phyloP scores from a whole-genome alignment of 2,113 vertebrate species.

The Pteropus alecto region DNA sequence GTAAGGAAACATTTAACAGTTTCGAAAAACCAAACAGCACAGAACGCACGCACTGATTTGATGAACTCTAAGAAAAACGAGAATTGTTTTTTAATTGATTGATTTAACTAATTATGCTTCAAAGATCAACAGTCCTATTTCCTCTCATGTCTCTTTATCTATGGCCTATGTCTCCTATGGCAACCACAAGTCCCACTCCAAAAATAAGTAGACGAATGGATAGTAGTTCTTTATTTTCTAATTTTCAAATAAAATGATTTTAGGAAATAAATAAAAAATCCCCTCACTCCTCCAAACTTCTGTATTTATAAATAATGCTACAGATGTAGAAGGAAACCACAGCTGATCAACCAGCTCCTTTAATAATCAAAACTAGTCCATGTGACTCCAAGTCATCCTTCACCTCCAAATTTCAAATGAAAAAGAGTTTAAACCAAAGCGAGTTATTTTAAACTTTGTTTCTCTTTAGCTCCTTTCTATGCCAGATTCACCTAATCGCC shows the following conservation, averaged over 20 bases:
- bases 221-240: background rate
- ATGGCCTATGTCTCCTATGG: background rate
- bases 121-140: background rate
- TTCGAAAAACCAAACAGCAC: background rate
- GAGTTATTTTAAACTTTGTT: conserved; percentile 17
- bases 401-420: background rate
- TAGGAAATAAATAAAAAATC: conserved; percentile 32
- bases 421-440: conserved; percentile 5
- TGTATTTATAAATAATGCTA: background rate
- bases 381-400: background rate
- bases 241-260: conserved; percentile 29
- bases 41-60: background rate
- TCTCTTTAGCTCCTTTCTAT: background rate
- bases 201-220: background rate
- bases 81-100: background rate
- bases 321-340: background rate
- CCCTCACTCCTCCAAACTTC: background rate
- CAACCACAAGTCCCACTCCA: background rate
- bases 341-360: background rate
- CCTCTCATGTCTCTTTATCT: background rate
- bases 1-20: background rate
- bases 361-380: background rate
- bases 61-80: background rate
- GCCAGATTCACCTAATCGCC: background rate
- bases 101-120: background rate